phyloP scores from a whole-genome alignment of 2,888 invertebrate genomes.

The Steinernema hermaphroditum region DNA sequence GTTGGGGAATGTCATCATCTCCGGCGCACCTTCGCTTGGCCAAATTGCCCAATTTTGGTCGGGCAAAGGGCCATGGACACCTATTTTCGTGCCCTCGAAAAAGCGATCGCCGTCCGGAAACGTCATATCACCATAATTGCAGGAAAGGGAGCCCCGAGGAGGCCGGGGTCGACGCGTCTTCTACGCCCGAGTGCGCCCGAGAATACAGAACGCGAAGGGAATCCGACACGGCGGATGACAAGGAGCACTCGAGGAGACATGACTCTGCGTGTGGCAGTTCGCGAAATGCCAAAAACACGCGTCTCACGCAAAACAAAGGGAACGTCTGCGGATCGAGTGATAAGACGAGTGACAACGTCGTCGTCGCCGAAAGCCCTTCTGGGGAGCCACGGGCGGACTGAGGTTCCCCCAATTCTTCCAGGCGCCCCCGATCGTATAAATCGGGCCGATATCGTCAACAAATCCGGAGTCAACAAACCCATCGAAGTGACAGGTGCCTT shows the following conservation, averaged over 20 bases:
- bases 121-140: conserved; percentile 26
- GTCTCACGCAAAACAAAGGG: neutral
- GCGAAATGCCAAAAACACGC: conserved; percentile 29
- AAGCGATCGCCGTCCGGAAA: conserved; percentile 25
- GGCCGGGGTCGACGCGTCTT: neutral
- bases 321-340: conserved; percentile 24
- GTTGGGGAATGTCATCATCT: too few relatives aligned
- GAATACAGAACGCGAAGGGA: neutral
- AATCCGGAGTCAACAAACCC: conserved; percentile 10
- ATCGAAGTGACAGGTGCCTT: conserved; percentile 22
- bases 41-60: conserved; percentile 19
- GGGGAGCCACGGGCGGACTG: too few relatives aligned
- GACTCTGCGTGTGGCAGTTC: conserved; percentile 25
- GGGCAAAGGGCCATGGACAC: conserved; percentile 11
- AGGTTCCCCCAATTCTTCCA: too few relatives aligned
- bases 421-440: neutral
- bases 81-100: conserved; percentile 28
- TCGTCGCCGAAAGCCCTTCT: too few relatives aligned
- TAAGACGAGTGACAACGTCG: conserved; percentile 3
- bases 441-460: neutral
- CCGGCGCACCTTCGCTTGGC: neutral
- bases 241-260: neutral
- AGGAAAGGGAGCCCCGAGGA: neutral
- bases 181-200: conserved; percentile 10
- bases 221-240: neutral